Evolutionary conservation across 2,113 vertebrate genomes (phyloP), one percentile per base, ranked within the genome.

Genomic region (Festucalex cinctus): DNA sequence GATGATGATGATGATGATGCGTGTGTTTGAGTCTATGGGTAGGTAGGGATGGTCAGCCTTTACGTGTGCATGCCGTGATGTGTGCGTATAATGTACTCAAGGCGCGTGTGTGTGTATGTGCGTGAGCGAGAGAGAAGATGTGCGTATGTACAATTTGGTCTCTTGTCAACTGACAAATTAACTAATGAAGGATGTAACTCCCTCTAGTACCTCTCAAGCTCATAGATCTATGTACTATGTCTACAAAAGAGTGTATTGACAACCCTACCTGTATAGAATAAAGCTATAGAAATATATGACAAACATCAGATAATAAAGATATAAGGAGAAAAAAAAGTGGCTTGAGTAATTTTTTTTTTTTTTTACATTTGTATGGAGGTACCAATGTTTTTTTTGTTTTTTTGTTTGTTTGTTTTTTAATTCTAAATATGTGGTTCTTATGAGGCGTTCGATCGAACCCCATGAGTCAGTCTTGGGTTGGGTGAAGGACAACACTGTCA

Each of bases 261-360:
- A 89, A 90, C 75, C 70, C 74, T 82, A 75, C 73, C 75, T 92
- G 88, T 90, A 91, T 90, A 91, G 80, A 86, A 85, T 83, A 85
- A 90, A 89, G 39, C 85, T 85, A 86, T 79, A 87, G 78, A 86
- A 79, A 85, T 87, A 89, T 89, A 90, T 89, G 88, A 85, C 54
- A 87, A 88, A 81, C 77, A 86, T 81, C 69, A 86, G 75, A 89
- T 77, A 88, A 88, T 83, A 86, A 90, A 88, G 70, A 69, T 88
- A 89, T 90, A 90, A 78, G 80, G 75, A 79, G 71, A 65, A 54
- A 78, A 69, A 75, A 28, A 24, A 56, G 24, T 71, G 48, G 54
- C 26, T 70, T 9, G 12, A 3, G 51, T 61, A 5, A 44, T 65
- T 78, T 9, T 60, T 59, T 19, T n/a, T 49, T 48, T n/a, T 13